Conservation (phyloP, 2,888 invertebrate species). For the Cataglyphis livida region DNA sequence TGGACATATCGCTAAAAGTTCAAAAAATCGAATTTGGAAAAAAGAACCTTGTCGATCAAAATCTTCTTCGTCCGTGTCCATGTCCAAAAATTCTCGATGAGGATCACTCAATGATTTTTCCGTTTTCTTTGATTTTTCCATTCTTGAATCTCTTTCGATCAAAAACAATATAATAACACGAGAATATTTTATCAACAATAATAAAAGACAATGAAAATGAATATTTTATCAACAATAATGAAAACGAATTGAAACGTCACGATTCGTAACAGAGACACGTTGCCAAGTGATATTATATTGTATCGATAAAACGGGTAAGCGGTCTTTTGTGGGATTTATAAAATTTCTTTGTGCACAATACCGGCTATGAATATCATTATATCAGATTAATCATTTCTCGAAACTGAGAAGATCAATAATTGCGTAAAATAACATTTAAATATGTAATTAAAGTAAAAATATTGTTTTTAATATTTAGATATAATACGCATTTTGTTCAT, state of each 20-base stretch:
- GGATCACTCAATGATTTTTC: constrained; percentile 75
- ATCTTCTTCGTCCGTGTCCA: constrained; percentile 84
- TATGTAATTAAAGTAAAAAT: too few relatives aligned
- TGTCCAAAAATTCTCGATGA: constrained; percentile 82
- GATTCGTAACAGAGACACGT: not conserved
- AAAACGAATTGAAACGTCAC: not conserved
- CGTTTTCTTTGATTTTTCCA: constrained; percentile 55
- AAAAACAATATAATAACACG: not conserved
- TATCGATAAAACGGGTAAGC: not conserved
- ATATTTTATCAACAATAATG: not conserved
- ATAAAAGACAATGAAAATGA: not conserved
- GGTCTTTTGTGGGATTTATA: too few relatives aligned
- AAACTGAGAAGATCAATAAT: too few relatives aligned
- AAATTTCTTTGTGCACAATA: not conserved
- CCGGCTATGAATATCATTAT: not conserved
- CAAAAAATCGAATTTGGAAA: not conserved
- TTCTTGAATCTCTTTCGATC: constrained; percentile 36
- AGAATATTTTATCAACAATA: not conserved
- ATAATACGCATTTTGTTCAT: too few relatives aligned
- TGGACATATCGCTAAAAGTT: not conserved
- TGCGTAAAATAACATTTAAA: too few relatives aligned
- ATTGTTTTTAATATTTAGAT: too few relatives aligned
- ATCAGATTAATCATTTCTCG: too few relatives aligned
- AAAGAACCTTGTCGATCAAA: constrained; percentile 81
- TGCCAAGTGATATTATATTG: not conserved